Percentiles rank a stretch among this genome's conserved stretches.
phyloP scores from a whole-genome alignment of 1,140 invertebrate species.

The Drosophila gunungcola region DNA sequence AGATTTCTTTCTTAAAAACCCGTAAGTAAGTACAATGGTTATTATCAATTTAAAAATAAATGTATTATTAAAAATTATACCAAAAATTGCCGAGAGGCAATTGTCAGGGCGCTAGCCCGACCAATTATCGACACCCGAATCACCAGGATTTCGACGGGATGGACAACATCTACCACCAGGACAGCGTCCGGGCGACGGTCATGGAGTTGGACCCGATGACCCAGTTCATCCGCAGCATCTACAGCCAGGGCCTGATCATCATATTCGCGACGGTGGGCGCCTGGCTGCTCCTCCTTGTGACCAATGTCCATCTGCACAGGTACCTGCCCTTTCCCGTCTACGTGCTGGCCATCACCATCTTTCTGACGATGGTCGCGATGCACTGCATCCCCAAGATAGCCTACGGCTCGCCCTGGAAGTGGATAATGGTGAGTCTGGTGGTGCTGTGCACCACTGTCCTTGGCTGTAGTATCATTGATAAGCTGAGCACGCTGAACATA shows the following conservation, averaged over 20 bases:
- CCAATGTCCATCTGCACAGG: neutral
- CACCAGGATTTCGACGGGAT: neutral
- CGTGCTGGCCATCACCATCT: slow-evolving; percentile 3
- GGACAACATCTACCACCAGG: slow-evolving; percentile 30
- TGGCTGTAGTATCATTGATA: neutral
- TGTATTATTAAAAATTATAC: too few species aligned
- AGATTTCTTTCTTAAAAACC: too few species aligned
- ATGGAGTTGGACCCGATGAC: slow-evolving; percentile 16
- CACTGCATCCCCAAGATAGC: slow-evolving; percentile 21
- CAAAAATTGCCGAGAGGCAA: slow-evolving; percentile 3
- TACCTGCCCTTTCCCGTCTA: slow-evolving; percentile 12
- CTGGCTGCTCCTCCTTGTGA: slow-evolving; percentile 9
- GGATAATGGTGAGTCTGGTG: slow-evolving; percentile 16
- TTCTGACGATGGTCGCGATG: slow-evolving; percentile 14
- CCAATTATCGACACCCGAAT: neutral
- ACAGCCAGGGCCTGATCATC: slow-evolving; percentile 5
- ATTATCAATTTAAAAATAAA: too few species aligned
- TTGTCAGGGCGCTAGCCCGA: slow-evolving; percentile 11
- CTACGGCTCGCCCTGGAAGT: slow-evolving; percentile 18
- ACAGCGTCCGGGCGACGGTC: neutral
- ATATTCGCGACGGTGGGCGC: neutral
- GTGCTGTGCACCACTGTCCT: slow-evolving; percentile 19
- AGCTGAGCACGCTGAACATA: neutral
- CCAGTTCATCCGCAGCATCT: slow-evolving; percentile 23
- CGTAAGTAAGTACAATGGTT: too few species aligned